These are phyloP conservation scores for Hemichromis elongatus DNA, from an alignment of 2,113 vertebrate genomes.

Conservation along the genomic window DNA sequence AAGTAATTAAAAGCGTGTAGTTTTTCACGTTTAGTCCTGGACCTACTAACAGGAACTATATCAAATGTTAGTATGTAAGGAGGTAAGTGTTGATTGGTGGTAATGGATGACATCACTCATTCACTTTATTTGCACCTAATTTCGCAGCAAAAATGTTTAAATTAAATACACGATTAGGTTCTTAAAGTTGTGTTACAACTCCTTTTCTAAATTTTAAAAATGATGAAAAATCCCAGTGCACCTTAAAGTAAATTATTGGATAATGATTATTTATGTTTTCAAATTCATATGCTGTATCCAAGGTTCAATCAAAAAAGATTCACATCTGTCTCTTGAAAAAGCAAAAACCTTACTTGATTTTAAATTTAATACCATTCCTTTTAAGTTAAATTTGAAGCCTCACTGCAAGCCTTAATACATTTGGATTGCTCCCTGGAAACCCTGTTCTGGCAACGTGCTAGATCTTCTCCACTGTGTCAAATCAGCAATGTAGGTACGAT, in stretches of 20 bases:
- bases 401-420: not conserved
- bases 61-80: not conserved
- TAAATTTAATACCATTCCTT: not conserved
- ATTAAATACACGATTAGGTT: not conserved
- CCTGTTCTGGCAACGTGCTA: not conserved
- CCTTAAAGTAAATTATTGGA: not conserved
- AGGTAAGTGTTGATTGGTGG: not conserved
- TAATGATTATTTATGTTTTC: not conserved
- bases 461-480: not conserved
- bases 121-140: not conserved
- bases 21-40: not conserved
- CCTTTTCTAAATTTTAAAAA: not conserved
- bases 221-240: not conserved
- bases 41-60: not conserved
- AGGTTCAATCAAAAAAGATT: not conserved
- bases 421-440: not conserved
- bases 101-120: not conserved
- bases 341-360: no score
- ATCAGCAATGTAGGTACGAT: not conserved
- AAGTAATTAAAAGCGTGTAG: not conserved
- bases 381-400: not conserved
- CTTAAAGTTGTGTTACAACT: not conserved
- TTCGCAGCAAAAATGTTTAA: not conserved
- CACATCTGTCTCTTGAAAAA: not conserved
- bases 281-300: not conserved